Evolutionary conservation across 2,888 invertebrate genomes (phyloP).

Genomic region (Agrochola litura): DNA sequence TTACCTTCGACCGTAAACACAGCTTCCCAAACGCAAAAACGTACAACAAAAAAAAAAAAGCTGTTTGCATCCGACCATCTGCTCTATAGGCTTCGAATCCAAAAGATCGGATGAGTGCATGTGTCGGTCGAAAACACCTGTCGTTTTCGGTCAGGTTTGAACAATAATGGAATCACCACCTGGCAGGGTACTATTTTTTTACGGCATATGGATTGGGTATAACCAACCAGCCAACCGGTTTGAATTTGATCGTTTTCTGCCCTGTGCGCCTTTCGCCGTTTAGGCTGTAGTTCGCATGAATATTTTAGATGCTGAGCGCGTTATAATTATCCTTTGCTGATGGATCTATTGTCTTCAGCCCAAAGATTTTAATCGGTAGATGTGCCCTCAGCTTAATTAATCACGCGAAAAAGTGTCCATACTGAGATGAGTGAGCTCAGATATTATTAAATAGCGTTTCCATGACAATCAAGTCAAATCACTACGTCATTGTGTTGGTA

Average conservation of each 20-base stretch:
- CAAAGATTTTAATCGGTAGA: too few relatives aligned
- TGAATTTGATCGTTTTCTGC: constrained; percentile 22
- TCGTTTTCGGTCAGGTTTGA: constrained; percentile 80
- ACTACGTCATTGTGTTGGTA: too few relatives aligned
- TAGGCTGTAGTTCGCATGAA: constrained; percentile 33
- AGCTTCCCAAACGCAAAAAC: constrained; percentile 48
- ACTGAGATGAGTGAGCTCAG: too few relatives aligned
- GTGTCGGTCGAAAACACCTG: constrained; percentile 78
- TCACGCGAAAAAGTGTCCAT: too few relatives aligned
- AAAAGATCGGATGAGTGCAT: constrained; percentile 60
- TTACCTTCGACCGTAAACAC: constrained; percentile 9
- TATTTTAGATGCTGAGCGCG: constrained; percentile 30
- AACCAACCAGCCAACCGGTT: constrained; percentile 41
- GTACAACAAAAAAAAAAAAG: constrained; percentile 44
- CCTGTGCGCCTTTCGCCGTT: constrained; percentile 17
- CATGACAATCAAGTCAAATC: too few relatives aligned
- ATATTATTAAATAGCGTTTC: too few relatives aligned
- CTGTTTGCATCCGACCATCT: constrained; percentile 62
- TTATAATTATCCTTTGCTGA: constrained; percentile 42
- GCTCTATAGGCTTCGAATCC: constrained; percentile 60
- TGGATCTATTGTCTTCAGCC: constrained; percentile 1
- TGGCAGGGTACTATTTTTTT: constrained; percentile 68
- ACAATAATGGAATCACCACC: constrained; percentile 73
- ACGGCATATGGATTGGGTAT: constrained; percentile 50
- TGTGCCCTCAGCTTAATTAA: too few relatives aligned